Percentiles rank a stretch among this genome's conserved stretches.
Evolutionary conservation across 2,888 invertebrate genomes (phyloP).

Genomic region (Cosmorhoe ocellata): DNA sequence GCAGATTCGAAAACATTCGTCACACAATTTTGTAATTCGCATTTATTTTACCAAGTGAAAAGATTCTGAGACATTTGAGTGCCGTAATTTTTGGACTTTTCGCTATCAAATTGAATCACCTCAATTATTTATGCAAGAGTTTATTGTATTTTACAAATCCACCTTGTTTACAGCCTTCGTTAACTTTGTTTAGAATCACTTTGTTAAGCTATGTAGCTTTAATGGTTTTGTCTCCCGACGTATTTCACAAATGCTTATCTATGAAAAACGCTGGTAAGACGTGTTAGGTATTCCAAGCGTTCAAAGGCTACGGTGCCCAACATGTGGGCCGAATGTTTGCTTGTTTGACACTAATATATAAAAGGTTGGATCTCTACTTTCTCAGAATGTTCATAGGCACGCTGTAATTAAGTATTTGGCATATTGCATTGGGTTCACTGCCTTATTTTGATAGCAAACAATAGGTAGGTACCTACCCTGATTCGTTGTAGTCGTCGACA

Average conservation of each 20-base stretch:
- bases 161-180: constrained; percentile 56
- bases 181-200: constrained; percentile 37
- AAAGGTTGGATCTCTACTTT: too few relatives aligned
- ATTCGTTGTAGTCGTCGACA: constrained; percentile 35
- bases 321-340: too few relatives aligned
- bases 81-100: constrained; percentile 56
- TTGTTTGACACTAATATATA: too few relatives aligned
- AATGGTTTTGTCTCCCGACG: background rate
- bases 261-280: too few relatives aligned
- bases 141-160: constrained; percentile 56
- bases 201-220: constrained; percentile 36
- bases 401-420: too few relatives aligned
- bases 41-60: constrained; percentile 52
- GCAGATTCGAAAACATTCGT: constrained; percentile 61
- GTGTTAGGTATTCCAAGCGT: too few relatives aligned
- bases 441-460: constrained; percentile 14
- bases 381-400: too few relatives aligned
- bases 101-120: constrained; percentile 57
- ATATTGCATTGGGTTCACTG: too few relatives aligned
- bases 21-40: constrained; percentile 56
- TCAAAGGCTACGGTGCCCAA: too few relatives aligned
- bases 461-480: too few relatives aligned
- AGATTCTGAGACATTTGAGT: constrained; percentile 54
- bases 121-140: constrained; percentile 52
- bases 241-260: too few relatives aligned